A percentile compares a stretch with the other conserved stretches of the same genome.
Evolutionary conservation across 2,113 vertebrate species (phyloP).

Genomic region (Thomomys bottae): DNA sequence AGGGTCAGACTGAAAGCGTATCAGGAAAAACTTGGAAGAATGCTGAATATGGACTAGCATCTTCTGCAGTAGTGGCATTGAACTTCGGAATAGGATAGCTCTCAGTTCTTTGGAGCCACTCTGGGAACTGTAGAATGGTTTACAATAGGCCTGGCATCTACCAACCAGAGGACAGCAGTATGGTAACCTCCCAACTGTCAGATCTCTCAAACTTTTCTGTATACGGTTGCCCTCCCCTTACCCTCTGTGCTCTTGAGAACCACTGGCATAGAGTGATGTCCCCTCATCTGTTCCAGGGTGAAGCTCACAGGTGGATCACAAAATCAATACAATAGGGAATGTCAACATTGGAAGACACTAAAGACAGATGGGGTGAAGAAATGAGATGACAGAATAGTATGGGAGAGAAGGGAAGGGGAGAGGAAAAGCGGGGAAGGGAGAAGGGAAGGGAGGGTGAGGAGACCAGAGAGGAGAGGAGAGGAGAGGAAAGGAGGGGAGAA

Average conservation of each 20-base stretch:
- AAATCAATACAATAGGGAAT: not conserved
- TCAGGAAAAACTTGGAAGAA: not conserved
- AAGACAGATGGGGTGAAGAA: not conserved
- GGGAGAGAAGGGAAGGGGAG: too few relatives aligned
- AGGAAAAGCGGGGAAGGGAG: too few relatives aligned
- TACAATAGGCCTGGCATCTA: not conserved
- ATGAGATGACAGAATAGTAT: not conserved
- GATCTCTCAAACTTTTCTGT: not conserved
- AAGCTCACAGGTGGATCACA: not conserved
- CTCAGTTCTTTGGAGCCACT: not conserved
- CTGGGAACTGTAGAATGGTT: not conserved
- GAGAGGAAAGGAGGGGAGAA: fast-evolving
- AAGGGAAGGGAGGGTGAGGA: fast-evolving
- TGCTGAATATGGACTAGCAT: not conserved
- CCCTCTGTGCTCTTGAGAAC: not conserved
- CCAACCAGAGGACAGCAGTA: not conserved
- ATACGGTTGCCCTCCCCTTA: not conserved
- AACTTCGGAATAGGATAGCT: not conserved
- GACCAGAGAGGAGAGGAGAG: fast-evolving
- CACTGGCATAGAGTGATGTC: not conserved
- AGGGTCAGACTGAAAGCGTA: not conserved
- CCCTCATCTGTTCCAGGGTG: not conserved
- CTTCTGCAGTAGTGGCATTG: not conserved
- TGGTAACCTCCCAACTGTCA: not conserved
- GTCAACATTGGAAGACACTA: not conserved